Conservation (phyloP, 2,797 vertebrate species). For the Rhyacichthys aspro region DNA sequence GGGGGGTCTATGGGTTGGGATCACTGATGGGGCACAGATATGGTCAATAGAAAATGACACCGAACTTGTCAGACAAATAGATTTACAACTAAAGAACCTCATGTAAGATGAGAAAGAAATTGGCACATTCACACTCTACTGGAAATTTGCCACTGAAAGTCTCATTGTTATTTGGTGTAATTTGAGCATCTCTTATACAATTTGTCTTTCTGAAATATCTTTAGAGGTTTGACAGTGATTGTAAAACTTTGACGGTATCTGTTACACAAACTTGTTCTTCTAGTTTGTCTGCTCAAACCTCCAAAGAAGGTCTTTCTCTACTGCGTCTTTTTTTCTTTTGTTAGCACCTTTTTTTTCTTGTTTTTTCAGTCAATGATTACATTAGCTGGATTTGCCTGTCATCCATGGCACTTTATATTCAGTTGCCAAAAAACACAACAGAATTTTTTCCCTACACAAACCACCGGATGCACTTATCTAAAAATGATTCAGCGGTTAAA, state of each 20-base stretch:
- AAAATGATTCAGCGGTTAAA: slow-evolving; percentile 77
- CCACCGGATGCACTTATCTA: slow-evolving; percentile 63
- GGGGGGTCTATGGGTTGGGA: too few relatives aligned
- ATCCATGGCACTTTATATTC: slow-evolving; percentile 34
- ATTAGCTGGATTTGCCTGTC: background rate
- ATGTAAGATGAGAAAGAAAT: slow-evolving; percentile 18
- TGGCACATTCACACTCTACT: slow-evolving; percentile 33
- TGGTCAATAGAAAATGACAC: too few relatives aligned
- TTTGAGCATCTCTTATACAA: slow-evolving; percentile 25
- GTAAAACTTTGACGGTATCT: slow-evolving; percentile 41
- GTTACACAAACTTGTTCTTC: slow-evolving; percentile 42
- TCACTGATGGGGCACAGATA: too few relatives aligned
- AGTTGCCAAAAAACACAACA: slow-evolving; percentile 17
- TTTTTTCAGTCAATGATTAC: background rate
- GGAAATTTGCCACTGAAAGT: slow-evolving; percentile 10
- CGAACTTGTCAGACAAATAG: too few relatives aligned
- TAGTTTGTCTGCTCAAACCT: slow-evolving; percentile 23
- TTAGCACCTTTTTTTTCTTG: slow-evolving; percentile 17
- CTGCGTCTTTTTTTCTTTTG: slow-evolving; percentile 26
- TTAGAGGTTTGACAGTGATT: slow-evolving; percentile 38
- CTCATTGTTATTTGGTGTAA: slow-evolving; percentile 43
- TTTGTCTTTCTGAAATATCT: slow-evolving; percentile 37
- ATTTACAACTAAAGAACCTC: background rate
- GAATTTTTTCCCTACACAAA: slow-evolving; percentile 23
- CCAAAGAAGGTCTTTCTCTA: slow-evolving; percentile 7